phyloP scores from a whole-genome alignment of 2,113 vertebrate genomes.

The Amblyornis subalaris region DNA sequence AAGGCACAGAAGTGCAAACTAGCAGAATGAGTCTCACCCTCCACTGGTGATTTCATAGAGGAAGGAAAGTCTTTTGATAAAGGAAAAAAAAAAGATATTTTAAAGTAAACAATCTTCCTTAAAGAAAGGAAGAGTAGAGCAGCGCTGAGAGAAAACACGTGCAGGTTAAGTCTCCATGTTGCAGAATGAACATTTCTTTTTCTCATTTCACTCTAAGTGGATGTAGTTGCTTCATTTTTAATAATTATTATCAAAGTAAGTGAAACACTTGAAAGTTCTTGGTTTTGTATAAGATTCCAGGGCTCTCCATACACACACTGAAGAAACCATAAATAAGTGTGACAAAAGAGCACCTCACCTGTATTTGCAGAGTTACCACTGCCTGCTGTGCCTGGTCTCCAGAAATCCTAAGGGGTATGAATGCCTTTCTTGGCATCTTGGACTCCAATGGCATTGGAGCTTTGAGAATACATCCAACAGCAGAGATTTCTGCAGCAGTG shows the following conservation, averaged over 20 bases:
- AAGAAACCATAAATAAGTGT: not conserved
- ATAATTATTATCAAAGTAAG: not conserved
- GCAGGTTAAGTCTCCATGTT: not conserved
- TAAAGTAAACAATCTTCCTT: constrained; percentile 48
- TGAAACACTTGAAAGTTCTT: not conserved
- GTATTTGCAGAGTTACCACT: not conserved
- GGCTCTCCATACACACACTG: not conserved
- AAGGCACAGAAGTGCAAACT: constrained; percentile 52
- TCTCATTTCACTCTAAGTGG: not conserved
- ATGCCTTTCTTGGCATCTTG: not conserved
- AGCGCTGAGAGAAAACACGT: not conserved
- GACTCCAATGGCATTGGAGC: not conserved
- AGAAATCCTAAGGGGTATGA: not conserved
- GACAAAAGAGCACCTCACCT: not conserved
- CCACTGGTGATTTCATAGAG: not conserved
- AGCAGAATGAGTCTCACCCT: not conserved
- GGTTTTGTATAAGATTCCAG: not conserved
- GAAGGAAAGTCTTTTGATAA: constrained; percentile 24
- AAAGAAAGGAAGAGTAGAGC: constrained; percentile 18
- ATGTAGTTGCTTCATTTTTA: not conserved
- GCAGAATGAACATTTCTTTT: not conserved
- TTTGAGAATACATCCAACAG: not conserved
- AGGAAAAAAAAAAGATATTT: not conserved
- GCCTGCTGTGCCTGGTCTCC: not conserved
- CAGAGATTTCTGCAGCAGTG: not conserved